These are phyloP conservation scores for Poicephalus meyeri DNA, from an alignment of 2,113 vertebrate species.

Conservation along the genomic window DNA sequence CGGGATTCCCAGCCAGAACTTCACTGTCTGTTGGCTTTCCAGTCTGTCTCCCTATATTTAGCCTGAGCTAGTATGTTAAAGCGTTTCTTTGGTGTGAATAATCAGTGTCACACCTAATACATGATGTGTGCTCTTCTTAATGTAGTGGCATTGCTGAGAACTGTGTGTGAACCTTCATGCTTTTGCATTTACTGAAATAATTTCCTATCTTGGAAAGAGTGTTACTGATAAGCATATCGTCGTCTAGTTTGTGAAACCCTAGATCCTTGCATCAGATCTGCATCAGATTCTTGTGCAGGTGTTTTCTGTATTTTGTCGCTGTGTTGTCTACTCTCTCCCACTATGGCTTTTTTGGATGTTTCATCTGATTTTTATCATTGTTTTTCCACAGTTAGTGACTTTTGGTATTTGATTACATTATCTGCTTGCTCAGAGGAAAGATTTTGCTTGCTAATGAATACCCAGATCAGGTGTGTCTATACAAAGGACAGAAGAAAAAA, in stretches of 20 bases:
- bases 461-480: background rate
- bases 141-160: background rate
- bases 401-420: background rate
- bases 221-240: background rate
- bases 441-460: background rate
- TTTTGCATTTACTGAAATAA: background rate
- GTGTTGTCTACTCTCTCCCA: background rate
- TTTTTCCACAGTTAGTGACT: background rate
- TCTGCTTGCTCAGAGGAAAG: background rate
- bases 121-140: background rate
- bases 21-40: background rate
- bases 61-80: background rate
- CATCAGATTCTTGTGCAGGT: background rate
- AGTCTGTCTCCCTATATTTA: background rate
- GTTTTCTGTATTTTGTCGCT: background rate
- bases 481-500: background rate
- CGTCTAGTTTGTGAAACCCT: background rate
- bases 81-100: slow-evolving; percentile 15
- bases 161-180: background rate
- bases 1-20: background rate
- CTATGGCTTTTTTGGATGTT: background rate
- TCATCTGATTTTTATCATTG: background rate
- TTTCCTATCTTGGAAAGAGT: background rate
- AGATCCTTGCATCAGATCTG: background rate
- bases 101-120: background rate